phyloP scores from a whole-genome alignment of 2,797 vertebrate species.

The Crocidura indochinensis region DNA sequence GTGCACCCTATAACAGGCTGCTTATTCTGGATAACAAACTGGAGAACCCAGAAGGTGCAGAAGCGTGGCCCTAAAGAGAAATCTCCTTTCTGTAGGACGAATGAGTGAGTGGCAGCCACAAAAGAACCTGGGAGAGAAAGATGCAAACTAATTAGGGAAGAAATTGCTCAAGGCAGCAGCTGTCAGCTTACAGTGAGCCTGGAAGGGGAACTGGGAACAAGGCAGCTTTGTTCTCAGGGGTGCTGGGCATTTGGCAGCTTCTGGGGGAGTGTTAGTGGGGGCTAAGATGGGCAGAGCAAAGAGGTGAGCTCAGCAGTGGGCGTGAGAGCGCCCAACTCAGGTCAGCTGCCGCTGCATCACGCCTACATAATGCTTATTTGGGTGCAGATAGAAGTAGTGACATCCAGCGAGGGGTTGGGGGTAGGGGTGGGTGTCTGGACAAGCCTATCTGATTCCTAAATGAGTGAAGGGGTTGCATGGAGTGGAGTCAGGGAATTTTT shows the following conservation, averaged over 20 bases:
- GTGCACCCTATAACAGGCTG: background rate
- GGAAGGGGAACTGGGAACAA: background rate
- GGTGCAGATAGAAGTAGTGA: background rate
- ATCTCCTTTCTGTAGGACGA: background rate
- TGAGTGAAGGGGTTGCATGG: background rate
- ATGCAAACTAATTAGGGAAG: background rate
- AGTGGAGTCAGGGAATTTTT: background rate
- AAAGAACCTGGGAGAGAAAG: background rate
- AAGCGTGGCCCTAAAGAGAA: background rate
- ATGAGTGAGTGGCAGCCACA: background rate
- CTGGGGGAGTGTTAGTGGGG: background rate
- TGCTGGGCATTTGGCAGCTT: rapidly evolving
- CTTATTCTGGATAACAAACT: background rate
- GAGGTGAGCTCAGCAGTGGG: slow-evolving; percentile 31
- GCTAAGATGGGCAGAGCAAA: background rate
- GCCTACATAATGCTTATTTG: rapidly evolving
- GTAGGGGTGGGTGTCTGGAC: background rate
- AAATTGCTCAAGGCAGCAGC: background rate
- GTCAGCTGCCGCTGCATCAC: background rate
- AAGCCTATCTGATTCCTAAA: background rate
- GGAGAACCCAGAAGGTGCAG: no score
- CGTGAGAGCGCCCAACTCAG: background rate
- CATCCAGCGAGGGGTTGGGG: no score
- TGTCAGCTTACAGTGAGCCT: background rate
- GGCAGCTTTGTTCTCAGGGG: background rate